Base-by-base conservation (phyloP, 2,797 vertebrate species). In the Mionectes olivaceus region DNA sequence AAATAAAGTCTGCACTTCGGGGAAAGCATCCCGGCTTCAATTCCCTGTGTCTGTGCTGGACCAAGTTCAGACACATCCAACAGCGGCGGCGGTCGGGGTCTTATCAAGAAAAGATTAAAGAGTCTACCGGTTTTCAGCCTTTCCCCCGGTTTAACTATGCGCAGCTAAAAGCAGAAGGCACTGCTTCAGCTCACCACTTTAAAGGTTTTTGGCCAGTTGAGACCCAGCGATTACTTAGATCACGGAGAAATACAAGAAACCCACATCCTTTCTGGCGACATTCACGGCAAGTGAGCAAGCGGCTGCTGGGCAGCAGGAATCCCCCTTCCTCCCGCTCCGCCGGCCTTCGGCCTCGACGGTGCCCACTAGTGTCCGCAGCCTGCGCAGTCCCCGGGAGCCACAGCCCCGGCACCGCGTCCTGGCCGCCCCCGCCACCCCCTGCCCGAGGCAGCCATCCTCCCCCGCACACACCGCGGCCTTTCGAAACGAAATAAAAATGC, bases 201-300 rank as follows among this genome's bases (percentile, higher is more conserved):
- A 88, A 96, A 85, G 59, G 25, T 8, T 53, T 76, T 70, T 82
- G 88, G 83, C 94, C 90, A 90, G 35, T 22, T 52, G 63, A 86
- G 90, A 74, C 79, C 73, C 80, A 55, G 83, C 76, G 71, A 87
- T 91, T 89, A 75, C 60, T 94, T 83, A 96, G 49, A 61, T 95
- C 89, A 94, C 81, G 90, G 93, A 86, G 91, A 96, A 94, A 94
- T 41, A 78, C 65, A 76, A 81, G 75, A 94, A 94, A 76, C 43
- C 96, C 95, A 91, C 93, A 96, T 96, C 94, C 95, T 94, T 68
- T 16, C 55, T 86, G 64, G 68, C 86, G 88, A 93, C 86, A 85
- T 81, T 85, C 74, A 79, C 64, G 63, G 57, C 90, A 95, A 93
- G 90, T 89, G 92, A 93, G 84, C 92, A 61, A 95, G 75, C 77